These are phyloP conservation scores for Calypte anna DNA, from an alignment of 2,113 vertebrate species.

Conservation along the genomic window DNA sequence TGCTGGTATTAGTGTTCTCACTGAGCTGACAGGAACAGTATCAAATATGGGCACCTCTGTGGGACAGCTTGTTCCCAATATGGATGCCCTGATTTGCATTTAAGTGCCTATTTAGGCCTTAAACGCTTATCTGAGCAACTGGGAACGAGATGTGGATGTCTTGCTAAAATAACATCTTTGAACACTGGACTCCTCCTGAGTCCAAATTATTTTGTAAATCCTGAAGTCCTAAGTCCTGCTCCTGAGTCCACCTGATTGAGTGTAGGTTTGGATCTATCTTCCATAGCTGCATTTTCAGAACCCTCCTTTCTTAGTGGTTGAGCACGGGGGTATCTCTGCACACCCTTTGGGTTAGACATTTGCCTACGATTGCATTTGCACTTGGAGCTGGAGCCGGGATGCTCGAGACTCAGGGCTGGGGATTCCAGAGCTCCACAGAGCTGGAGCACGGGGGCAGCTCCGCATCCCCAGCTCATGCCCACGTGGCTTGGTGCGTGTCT, in stretches of 20 bases:
- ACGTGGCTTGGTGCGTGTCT: background rate
- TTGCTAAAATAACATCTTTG: background rate
- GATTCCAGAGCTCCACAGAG: background rate
- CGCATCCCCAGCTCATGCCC: background rate
- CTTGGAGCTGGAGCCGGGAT: background rate
- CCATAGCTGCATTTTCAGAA: background rate
- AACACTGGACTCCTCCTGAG: background rate
- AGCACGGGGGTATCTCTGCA: background rate
- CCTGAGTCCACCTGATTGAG: background rate
- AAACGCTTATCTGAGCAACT: background rate
- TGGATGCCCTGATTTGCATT: background rate
- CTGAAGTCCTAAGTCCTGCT: slow-evolving; percentile 14
- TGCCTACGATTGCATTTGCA: background rate
- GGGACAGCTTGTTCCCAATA: background rate
- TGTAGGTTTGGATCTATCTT: background rate
- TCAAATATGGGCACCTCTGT: background rate
- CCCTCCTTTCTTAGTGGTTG: background rate
- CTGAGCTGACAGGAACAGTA: background rate
- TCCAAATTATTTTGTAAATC: background rate
- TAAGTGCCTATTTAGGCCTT: slow-evolving; percentile 23
- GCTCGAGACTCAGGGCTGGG: background rate
- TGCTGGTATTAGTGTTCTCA: background rate
- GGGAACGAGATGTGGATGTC: background rate
- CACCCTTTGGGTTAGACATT: background rate
- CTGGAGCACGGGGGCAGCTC: background rate